phyloP scores from a whole-genome alignment of 1,140 invertebrate genomes.

The Lutraria rhynchaena region DNA sequence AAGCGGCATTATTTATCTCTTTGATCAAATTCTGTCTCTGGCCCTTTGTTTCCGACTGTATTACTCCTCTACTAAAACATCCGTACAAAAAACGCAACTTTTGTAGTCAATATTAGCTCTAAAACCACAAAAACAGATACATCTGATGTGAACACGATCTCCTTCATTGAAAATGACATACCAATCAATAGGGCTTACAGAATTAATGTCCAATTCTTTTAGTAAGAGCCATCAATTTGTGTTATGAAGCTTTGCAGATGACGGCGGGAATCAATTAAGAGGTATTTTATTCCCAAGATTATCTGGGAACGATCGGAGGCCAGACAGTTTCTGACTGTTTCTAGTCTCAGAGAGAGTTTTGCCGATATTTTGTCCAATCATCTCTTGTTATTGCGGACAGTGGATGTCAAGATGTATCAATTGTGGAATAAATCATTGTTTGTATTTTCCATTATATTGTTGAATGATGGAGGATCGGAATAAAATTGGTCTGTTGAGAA shows the following conservation, averaged over 20 bases:
- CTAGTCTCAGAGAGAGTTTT: conserved; percentile 31
- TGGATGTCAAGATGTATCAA: conserved; percentile 50
- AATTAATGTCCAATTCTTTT: conserved; percentile 60
- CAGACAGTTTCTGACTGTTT: conserved; percentile 54
- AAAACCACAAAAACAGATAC: conserved; percentile 6
- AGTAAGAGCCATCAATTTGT: conserved; percentile 59
- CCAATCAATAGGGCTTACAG: conserved; percentile 33
- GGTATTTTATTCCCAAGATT: conserved; percentile 59
- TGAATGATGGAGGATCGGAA: conserved; percentile 19
- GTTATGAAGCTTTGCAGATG: conserved; percentile 59
- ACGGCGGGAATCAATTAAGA: conserved; percentile 59
- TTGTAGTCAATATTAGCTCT: no score
- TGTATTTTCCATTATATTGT: conserved; percentile 36
- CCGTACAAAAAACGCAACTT: no score
- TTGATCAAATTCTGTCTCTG: no score
- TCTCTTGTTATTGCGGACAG: conserved; percentile 44
- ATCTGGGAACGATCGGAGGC: conserved; percentile 49
- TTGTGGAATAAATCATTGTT: conserved; percentile 42
- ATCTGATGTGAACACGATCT: conserved; percentile 26
- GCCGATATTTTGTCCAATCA: conserved; percentile 57
- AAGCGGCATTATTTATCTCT: no score
- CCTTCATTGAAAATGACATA: conserved; percentile 37
- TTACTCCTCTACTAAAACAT: no score
- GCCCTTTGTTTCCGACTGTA: no score
- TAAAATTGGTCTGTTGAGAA: conserved; percentile 18